phyloP scores from a whole-genome alignment of 1,140 invertebrate species.

The Mercenaria mercenaria region DNA sequence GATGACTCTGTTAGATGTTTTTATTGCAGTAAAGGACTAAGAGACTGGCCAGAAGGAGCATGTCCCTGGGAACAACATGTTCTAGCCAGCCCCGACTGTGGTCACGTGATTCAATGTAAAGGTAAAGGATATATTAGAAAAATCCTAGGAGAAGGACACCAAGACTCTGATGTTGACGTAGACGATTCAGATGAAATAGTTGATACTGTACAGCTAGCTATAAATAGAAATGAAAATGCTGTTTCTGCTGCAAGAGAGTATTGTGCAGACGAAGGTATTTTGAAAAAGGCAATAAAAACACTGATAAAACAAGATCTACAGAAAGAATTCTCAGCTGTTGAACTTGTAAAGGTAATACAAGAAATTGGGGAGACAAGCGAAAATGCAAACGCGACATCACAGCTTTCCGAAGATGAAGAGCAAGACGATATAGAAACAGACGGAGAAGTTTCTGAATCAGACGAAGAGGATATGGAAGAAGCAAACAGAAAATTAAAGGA shows the following conservation, averaged over 20 bases:
- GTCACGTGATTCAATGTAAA: not conserved
- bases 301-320: not conserved
- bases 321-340: not conserved
- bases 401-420: no score
- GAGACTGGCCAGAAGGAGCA: not conserved
- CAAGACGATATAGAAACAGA: not conserved
- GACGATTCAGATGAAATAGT: not conserved
- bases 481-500: constrained; percentile 89
- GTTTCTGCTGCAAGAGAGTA: not conserved
- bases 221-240: not conserved
- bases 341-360: not conserved
- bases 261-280: not conserved
- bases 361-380: not conserved
- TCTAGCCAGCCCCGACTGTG: not conserved
- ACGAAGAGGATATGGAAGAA: constrained; percentile 43
- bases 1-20: not conserved
- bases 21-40: not conserved
- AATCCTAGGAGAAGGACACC: not conserved
- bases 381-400: not conserved
- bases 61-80: constrained; percentile 17
- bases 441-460: not conserved
- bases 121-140: not conserved
- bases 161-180: not conserved
- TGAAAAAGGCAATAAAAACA: not conserved
- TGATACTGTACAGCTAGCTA: not conserved